Evolutionary conservation across 2,888 invertebrate species (phyloP).

Genomic region (Stomorhina lunata): DNA sequence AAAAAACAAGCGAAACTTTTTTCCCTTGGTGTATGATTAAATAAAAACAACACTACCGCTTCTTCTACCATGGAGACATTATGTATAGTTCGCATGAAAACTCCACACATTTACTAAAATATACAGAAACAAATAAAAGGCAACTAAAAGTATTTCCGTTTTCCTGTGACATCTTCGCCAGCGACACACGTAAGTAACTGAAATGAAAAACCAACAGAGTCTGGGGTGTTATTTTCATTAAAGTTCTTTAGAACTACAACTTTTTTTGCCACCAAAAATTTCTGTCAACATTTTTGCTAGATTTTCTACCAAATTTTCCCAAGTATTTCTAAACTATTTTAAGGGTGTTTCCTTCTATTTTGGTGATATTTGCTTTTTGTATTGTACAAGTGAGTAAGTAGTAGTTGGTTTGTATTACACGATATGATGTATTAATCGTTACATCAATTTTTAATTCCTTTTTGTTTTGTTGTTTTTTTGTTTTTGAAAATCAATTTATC

Average conservation of each 20-base stretch:
- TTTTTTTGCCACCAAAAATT: slow-evolving; percentile 16
- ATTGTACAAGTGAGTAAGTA: slow-evolving; percentile 34
- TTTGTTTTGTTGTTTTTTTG: slow-evolving; percentile 51
- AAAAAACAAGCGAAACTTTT: background rate
- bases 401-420: slow-evolving; percentile 69
- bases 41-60: slow-evolving; percentile 42
- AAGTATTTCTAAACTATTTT: background rate
- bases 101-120: background rate
- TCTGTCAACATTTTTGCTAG: slow-evolving; percentile 32
- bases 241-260: slow-evolving; percentile 32
- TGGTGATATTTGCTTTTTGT: slow-evolving; percentile 4
- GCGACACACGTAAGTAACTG: background rate
- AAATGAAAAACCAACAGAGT: background rate
- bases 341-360: slow-evolving; percentile 27
- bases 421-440: slow-evolving; percentile 78
- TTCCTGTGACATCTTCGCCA: slow-evolving; percentile 52
- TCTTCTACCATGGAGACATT: slow-evolving; percentile 1
- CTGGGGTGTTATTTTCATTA: slow-evolving; percentile 55
- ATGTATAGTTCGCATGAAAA: slow-evolving; percentile 42
- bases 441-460: slow-evolving; percentile 79
- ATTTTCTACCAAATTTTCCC: background rate
- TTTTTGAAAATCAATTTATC: slow-evolving; percentile 62
- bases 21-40: slow-evolving; percentile 50
- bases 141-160: slow-evolving; percentile 59
- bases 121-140: background rate